phyloP scores from a whole-genome alignment of 1,140 invertebrate species.

The Drosophila malerkotliana region DNA sequence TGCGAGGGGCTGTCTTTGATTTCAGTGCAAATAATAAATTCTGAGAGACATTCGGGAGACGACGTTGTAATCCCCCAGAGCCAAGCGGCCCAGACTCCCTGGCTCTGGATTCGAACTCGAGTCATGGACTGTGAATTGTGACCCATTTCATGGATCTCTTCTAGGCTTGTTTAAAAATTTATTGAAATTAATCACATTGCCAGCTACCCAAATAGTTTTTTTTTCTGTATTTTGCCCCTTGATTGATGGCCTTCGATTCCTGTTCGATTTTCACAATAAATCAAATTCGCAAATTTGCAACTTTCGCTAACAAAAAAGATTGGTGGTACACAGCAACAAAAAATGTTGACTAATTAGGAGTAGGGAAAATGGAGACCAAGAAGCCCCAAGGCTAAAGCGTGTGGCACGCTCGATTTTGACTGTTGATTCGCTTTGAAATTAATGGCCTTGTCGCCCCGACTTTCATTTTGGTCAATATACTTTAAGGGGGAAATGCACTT shows the following conservation, averaged over 20 bases:
- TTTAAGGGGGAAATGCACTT: not conserved
- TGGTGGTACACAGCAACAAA: not conserved
- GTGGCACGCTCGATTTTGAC: constrained; percentile 66
- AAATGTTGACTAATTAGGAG: constrained; percentile 27
- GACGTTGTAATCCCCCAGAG: constrained; percentile 70
- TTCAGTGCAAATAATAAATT: constrained; percentile 78
- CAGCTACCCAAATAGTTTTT: constrained; percentile 24
- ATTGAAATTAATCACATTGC: constrained; percentile 79
- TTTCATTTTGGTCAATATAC: constrained; percentile 34
- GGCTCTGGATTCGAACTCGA: constrained; percentile 7
- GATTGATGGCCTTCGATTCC: constrained; percentile 69
- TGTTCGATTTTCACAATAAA: constrained; percentile 44
- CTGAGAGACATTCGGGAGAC: constrained; percentile 75
- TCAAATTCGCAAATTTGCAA: constrained; percentile 41
- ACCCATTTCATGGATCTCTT: constrained; percentile 60
- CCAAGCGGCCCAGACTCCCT: constrained; percentile 24
- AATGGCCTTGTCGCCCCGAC: constrained; percentile 50
- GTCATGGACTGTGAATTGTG: constrained; percentile 12
- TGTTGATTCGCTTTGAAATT: constrained; percentile 58
- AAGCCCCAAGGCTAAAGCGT: constrained; percentile 34
- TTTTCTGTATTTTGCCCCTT: constrained; percentile 21
- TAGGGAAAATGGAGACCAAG: constrained; percentile 30
- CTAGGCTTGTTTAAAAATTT: constrained; percentile 62
- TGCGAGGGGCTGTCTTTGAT: constrained; percentile 62
- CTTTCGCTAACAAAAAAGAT: constrained; percentile 23